Base-by-base conservation (phyloP, 2,888 invertebrate species). In the Notocelia uddmanniana region DNA sequence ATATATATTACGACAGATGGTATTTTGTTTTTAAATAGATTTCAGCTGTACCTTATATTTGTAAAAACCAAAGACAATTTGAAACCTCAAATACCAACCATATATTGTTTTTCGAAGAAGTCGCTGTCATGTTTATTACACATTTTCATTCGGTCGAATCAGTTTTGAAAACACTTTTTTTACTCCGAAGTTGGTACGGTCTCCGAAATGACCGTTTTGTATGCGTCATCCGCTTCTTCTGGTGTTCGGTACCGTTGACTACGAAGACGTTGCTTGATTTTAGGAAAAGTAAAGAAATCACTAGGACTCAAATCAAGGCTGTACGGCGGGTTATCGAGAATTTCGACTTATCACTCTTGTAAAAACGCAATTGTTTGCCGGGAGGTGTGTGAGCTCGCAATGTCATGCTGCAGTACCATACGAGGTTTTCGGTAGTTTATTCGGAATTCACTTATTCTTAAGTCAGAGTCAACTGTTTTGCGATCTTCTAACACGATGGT, bases 81-180 rank as follows among this genome's bases (percentile, higher is more conserved):
- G 26, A 26, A 26, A 21, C 52, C 21, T 21, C 19, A 52, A 21
- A n/a, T n/a, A n/a, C n/a, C n/a, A 21, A 21, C 52, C 19, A 8
- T 52, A 19, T 52, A 52, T 55, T 55, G 54, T 55, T 55, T 55
- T 26, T 55, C 26, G 13, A 34, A 34, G 57, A 31, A 57, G 9
- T 34, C 18, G n/a, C 34, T 18, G 0, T 57, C 1, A 18, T 26
- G 18, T 3, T 57, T 19, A 11, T 34, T 34, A 26, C 34, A 57
- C 18, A 34, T 57, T 34, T 57, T n/a, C 31, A 57, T 57, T 31
- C 57, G 13, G 1, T n/a, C 19, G 10, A 57, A 57, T 34, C 57
- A 57, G 18, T 34, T 15, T 26, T 34, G 15, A 10, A 19, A 57
- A 1, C 57, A 57, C 5, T 57, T 13, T 15, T 26, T 55, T 15